Evolutionary conservation across 2,797 vertebrate species (phyloP), one percentile per base, ranked within the genome.

Genomic region (Paguma larvata): DNA sequence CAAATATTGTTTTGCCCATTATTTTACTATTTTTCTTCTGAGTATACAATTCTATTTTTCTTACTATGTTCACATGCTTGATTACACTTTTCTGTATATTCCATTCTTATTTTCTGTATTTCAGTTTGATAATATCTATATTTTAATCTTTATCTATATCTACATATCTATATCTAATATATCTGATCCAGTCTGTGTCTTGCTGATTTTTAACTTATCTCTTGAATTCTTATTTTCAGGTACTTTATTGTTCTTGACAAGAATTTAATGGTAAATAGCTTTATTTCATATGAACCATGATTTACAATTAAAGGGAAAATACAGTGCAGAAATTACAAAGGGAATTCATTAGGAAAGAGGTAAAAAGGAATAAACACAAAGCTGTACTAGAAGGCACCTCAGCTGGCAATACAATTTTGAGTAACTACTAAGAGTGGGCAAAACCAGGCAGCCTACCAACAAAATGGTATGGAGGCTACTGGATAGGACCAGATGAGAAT

Each of bases 201-300:
- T 63, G 79, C 2, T 62, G 48, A 13, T 73, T 18, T 89, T 62
- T 78, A 67, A 68, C 18, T 79, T 67, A 48, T 73, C 5, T 38
- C 5, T 63, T 62, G 5, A 1, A 19, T 87, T 72, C 16, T 80
- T 84, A 62, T 73, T 94, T 87, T 94, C 30, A 84, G 51, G 18
- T 21, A 72, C 34, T 67, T 59, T 59, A 23, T 59, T 59, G 16
- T 59, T 59, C 23, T 59, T 3, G 8, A 67, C 25, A 34, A 85
- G 67, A 88, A 88, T 12, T 10, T 41, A 41, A 77, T 0, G 3
- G 32, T 41, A 53, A 85, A 2, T 7, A 78, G 56, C 65, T 96
- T 85, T 95, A 93, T 73, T 95, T 70, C 38, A 53, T 18, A 41
- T 30, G 51, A 85, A 48, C 18, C 32, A 30, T 11, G 63, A 51